phyloP scores from a whole-genome alignment of 2,797 vertebrate species.

The Falco berigora region DNA sequence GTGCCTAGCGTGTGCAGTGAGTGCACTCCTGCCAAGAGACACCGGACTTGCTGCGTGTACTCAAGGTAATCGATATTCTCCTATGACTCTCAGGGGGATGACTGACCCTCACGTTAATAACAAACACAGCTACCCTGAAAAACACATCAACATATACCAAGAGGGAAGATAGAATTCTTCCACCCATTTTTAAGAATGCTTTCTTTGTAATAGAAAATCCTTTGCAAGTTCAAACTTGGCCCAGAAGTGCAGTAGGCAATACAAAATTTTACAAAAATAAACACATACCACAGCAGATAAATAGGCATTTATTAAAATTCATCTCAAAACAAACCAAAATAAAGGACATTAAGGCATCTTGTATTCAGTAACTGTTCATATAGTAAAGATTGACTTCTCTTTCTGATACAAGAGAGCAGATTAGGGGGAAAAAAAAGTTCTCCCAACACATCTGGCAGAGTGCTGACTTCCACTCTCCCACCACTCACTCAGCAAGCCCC shows the following conservation, averaged over 20 bases:
- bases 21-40: neutral
- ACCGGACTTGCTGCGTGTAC: neutral
- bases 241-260: neutral
- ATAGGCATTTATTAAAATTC: conserved; percentile 68
- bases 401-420: conserved; percentile 24
- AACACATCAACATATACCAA: neutral
- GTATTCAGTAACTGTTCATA: conserved; percentile 13
- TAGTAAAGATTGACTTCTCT: conserved; percentile 21
- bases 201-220: neutral
- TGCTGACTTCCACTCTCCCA: neutral
- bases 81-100: neutral
- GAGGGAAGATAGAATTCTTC: neutral
- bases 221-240: neutral
- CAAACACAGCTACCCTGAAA: neutral
- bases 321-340: conserved; percentile 49
- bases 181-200: neutral
- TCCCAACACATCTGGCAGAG: neutral
- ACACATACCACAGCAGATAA: conserved; percentile 49
- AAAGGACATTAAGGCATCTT: conserved; percentile 72
- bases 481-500: neutral
- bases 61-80: fast-evolving
- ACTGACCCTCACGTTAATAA: neutral
- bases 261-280: neutral
- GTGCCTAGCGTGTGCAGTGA: fast-evolving
- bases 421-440: neutral